Evolutionary conservation across 2,797 vertebrate genomes (phyloP).

Genomic region (Melopsittacus undulatus): DNA sequence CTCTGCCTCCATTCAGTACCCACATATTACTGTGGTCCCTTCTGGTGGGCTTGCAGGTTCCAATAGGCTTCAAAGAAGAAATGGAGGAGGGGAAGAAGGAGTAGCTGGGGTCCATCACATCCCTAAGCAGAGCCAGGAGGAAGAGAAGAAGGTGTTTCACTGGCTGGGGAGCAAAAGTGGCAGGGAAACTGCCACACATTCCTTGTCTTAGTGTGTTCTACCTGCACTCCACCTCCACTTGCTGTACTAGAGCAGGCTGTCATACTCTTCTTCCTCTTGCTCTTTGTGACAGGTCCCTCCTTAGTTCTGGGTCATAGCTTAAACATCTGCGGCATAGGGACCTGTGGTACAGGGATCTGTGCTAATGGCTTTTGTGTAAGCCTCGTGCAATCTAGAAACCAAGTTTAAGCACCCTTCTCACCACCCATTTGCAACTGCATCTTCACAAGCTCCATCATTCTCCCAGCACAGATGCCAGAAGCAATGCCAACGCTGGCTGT

Average conservation of each 20-base stretch:
- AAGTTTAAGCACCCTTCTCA: neutral
- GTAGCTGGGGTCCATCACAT: neutral
- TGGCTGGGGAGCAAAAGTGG: neutral
- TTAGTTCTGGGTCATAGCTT: neutral
- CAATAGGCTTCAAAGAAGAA: neutral
- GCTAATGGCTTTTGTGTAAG: neutral
- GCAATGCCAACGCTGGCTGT: fast-evolving
- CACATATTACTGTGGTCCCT: neutral
- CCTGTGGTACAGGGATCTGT: neutral
- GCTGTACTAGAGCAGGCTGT: neutral
- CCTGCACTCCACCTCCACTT: neutral
- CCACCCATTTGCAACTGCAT: neutral
- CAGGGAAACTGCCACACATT: neutral
- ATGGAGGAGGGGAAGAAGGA: neutral
- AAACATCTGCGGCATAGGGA: neutral
- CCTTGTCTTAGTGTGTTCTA: neutral
- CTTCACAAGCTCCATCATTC: neutral
- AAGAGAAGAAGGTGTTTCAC: neutral
- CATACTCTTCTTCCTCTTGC: neutral
- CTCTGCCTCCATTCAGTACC: neutral
- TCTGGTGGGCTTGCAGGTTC: neutral
- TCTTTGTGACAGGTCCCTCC: neutral
- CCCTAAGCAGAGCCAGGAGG: neutral
- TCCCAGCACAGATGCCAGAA: neutral
- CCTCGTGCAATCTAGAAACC: fast-evolving